Evolutionary conservation across 2,113 vertebrate species (phyloP).

Genomic region (Eclectus roratus): DNA sequence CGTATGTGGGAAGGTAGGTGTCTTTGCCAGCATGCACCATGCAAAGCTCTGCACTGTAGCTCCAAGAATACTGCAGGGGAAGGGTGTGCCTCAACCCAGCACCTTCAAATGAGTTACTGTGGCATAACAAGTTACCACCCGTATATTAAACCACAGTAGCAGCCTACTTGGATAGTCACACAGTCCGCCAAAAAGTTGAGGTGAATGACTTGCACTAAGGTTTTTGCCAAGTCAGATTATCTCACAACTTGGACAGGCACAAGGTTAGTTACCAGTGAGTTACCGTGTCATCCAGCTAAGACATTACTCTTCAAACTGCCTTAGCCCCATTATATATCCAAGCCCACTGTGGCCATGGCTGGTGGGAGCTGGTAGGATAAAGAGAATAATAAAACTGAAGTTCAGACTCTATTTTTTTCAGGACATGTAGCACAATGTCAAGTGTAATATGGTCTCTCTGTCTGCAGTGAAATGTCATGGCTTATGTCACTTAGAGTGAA

Average conservation of each 20-base stretch:
- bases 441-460: not conserved
- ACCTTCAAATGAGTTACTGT: not conserved
- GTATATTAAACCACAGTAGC: not conserved
- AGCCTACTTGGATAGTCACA: not conserved
- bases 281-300: not conserved
- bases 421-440: not conserved
- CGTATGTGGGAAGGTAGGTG: conserved; percentile 90
- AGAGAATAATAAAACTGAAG: not conserved
- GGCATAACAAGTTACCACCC: not conserved
- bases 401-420: not conserved
- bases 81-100: rapidly evolving
- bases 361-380: not conserved
- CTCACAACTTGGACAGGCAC: rapidly evolving
- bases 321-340: not conserved
- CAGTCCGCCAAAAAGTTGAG: not conserved
- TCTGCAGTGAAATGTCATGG: not conserved
- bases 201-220: not conserved
- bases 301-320: not conserved
- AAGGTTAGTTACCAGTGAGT: not conserved
- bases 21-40: rapidly evolving
- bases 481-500: not conserved
- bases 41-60: not conserved
- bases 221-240: not conserved
- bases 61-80: not conserved
- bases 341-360: not conserved